Base-by-base conservation (phyloP, 2,888 invertebrate genomes). In the Esperia sulphurella region DNA sequence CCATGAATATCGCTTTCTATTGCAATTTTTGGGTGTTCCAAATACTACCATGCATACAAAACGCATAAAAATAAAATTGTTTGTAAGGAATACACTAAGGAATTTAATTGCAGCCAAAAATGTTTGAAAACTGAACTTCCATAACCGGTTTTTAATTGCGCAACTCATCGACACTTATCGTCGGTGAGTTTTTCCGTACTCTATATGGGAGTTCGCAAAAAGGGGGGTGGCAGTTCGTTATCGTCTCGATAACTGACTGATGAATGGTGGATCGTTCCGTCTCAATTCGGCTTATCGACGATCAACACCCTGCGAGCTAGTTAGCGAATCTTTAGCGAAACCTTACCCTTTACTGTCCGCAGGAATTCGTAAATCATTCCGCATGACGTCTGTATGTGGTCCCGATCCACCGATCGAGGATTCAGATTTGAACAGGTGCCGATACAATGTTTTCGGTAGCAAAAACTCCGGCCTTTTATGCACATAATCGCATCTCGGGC, bases 231-330 rank as follows among this genome's bases (percentile, higher is more conserved):
- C 71, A 69, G 70, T 75, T 81, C 80, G 79, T 85, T 84, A 83
- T 80, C 79, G 68, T 53, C 63, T 63, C 73, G 70, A 67, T 87
- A 87, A 89, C 77, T 85, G 88, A 89, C 87, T 85, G 86, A 86
- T 88, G 86, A 88, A 88, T 88, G 79, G 83, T 78, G 64, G 68
- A 70, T 67, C 74, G 73, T 82, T 79, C 78, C 80, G 75, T 83
- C 87, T 88, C 85, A 86, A 86, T 88, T 87, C 77, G 84, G 87
- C 73, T 83, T 89, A 88, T 88, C 86, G 63, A 46, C 58, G 73
- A 85, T 83, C 83, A 72, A 73, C 80, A 83, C 82, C 79, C 75
- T 70, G 71, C 70, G 71, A 76, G 84, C 86, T 86, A 87, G 88
- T 88, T 88, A 86, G 83, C 69, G 77, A 68, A 75, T 70, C 75